These are phyloP conservation scores for Australoheros scitulus DNA, from an alignment of 2,113 vertebrate genomes.

Conservation along the genomic window DNA sequence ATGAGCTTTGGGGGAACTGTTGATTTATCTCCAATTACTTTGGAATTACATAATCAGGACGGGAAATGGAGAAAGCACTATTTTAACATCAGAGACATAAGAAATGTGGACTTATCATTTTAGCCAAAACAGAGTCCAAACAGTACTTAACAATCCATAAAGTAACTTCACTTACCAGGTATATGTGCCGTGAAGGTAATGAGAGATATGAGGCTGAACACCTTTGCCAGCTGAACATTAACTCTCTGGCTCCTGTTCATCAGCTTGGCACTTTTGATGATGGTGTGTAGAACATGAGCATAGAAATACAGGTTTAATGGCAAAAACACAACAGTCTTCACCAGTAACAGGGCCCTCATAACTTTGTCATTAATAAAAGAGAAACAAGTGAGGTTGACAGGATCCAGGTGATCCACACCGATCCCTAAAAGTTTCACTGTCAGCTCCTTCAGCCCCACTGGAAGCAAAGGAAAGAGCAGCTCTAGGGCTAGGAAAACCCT, in stretches of 20 bases:
- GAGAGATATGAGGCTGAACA: conserved; percentile 64
- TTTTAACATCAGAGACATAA: neutral
- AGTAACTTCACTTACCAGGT: conserved; percentile 54
- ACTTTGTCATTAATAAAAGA: conserved; percentile 66
- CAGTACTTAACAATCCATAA: neutral
- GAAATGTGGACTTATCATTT: neutral
- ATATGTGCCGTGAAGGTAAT: conserved; percentile 69
- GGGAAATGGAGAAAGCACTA: neutral
- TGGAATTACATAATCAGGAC: neutral
- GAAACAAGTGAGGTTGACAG: conserved; percentile 61
- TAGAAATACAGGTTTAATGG: conserved; percentile 65
- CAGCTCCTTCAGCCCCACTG: conserved; percentile 51
- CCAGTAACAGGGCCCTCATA: conserved; percentile 43
- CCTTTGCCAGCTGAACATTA: conserved; percentile 63
- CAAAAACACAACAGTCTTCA: conserved; percentile 50
- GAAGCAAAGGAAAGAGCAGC: conserved; percentile 56
- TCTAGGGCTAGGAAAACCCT: conserved; percentile 57
- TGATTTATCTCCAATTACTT: neutral
- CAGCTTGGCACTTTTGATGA: conserved; percentile 49
- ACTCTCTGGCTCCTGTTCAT: conserved; percentile 59
- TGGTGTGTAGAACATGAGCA: conserved; percentile 52
- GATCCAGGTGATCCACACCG: conserved; percentile 56
- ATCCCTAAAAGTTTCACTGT: conserved; percentile 33
- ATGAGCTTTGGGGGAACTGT: neutral
- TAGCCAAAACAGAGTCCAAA: neutral